Conservation (phyloP, 2,888 invertebrate species). For the Acrocyrtus sp. region DNA sequence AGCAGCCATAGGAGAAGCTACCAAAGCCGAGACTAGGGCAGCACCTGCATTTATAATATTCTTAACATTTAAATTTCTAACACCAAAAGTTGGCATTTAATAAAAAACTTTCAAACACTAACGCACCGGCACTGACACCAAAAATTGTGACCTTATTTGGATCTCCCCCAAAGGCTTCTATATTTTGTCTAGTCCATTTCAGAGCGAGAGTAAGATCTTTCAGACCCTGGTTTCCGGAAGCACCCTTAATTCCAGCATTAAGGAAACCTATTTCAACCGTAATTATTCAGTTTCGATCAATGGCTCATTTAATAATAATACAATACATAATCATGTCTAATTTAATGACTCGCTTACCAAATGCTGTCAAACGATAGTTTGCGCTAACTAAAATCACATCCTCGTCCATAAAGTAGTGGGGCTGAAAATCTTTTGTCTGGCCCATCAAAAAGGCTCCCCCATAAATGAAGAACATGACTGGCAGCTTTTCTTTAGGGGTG, state of each 20-base stretch:
- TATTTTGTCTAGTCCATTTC: slow-evolving; percentile 33
- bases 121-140: slow-evolving; percentile 33
- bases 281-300: no score
- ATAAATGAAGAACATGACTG: slow-evolving; percentile 40
- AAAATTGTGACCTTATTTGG: slow-evolving; percentile 13
- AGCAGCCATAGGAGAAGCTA: slow-evolving; percentile 38
- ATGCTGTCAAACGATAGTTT: slow-evolving; percentile 31
- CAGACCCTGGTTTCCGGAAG: slow-evolving; percentile 41
- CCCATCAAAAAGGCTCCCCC: slow-evolving; percentile 40
- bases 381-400: slow-evolving; percentile 30
- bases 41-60: no score
- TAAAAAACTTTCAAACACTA: no score
- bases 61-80: no score
- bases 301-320: no score
- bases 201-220: slow-evolving; percentile 32
- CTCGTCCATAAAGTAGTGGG: slow-evolving; percentile 41
- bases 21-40: slow-evolving; percentile 21
- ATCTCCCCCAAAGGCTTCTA: slow-evolving; percentile 36
- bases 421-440: neutral
- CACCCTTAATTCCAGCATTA: slow-evolving; percentile 44
- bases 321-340: no score
- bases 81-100: no score
- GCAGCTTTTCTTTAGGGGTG: slow-evolving; percentile 5
- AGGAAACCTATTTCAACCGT: no score
- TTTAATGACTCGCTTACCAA: slow-evolving; percentile 21